Evolutionary conservation across 2,113 vertebrate genomes (phyloP).

Genomic region (Campylomormyrus numenius): DNA sequence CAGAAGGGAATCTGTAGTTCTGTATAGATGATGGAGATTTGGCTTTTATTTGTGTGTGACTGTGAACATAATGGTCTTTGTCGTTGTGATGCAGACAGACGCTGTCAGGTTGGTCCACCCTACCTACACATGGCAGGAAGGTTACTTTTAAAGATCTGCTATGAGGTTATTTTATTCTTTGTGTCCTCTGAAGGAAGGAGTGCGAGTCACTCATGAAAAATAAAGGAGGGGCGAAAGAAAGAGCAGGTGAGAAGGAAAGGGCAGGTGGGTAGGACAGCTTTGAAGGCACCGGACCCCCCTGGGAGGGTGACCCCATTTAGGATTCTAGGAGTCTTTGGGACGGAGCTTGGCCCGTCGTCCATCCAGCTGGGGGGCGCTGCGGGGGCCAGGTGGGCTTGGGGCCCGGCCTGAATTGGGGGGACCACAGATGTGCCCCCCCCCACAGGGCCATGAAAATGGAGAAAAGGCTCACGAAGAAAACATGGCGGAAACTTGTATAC

Average conservation of each 20-base stretch:
- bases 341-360: conserved; percentile 47
- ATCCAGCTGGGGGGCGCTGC: conserved; percentile 34
- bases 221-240: conserved; percentile 29
- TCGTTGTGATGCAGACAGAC: neutral
- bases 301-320: conserved; percentile 67
- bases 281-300: conserved; percentile 63
- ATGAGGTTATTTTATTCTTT: conserved; percentile 22
- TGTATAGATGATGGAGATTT: neutral
- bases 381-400: neutral
- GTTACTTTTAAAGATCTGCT: conserved; percentile 2
- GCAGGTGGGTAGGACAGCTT: conserved; percentile 50
- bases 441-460: conserved; percentile 27
- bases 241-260: conserved; percentile 40
- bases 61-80: neutral
- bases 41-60: neutral
- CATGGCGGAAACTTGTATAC: conserved; percentile 51
- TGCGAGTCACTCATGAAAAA: conserved; percentile 43
- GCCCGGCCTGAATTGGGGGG: conserved; percentile 41
- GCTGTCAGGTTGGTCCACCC: neutral
- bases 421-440: conserved; percentile 37
- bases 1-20: conserved; percentile 24
- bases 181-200: conserved; percentile 35
- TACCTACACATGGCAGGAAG: neutral
- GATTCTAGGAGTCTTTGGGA: conserved; percentile 55
- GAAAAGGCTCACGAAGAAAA: conserved; percentile 23